Evolutionary conservation across 2,888 invertebrate genomes (phyloP).

Genomic region (Brachyopa scutellaris): DNA sequence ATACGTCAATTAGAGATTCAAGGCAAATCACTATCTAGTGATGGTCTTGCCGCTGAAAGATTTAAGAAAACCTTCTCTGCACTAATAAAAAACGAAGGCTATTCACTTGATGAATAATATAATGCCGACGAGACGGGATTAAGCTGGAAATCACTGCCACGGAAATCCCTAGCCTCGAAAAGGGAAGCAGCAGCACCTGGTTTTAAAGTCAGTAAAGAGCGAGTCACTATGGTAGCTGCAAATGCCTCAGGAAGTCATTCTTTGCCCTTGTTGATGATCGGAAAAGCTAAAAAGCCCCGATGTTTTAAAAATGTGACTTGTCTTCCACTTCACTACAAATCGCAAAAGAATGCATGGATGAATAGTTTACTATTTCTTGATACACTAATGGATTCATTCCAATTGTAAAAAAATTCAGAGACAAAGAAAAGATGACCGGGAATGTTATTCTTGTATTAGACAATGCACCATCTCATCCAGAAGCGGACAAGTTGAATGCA

Average conservation of each 20-base stretch:
- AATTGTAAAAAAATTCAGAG: background rate
- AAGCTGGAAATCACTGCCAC: background rate
- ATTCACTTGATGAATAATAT: background rate
- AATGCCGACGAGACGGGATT: background rate
- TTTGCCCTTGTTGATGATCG: too few relatives aligned
- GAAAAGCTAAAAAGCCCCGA: background rate
- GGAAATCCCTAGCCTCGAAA: background rate
- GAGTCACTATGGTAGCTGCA: background rate
- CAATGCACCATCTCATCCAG: slow-evolving; percentile 15
- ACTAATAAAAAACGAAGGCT: background rate
- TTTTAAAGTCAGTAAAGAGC: background rate
- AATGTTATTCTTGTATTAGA: background rate
- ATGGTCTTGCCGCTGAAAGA: background rate
- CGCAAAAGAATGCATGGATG: background rate
- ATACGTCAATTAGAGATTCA: background rate
- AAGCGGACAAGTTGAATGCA: background rate
- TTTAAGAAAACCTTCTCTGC: background rate
- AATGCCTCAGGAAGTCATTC: background rate
- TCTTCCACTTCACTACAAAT: background rate
- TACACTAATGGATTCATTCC: slow-evolving; percentile 1
- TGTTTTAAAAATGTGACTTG: background rate
- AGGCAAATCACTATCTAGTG: background rate
- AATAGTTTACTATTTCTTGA: background rate
- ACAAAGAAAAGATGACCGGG: background rate
- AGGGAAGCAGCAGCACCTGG: background rate